Evolutionary conservation across 2,888 invertebrate genomes (phyloP).

Genomic region (Candidula unifasciata): DNA sequence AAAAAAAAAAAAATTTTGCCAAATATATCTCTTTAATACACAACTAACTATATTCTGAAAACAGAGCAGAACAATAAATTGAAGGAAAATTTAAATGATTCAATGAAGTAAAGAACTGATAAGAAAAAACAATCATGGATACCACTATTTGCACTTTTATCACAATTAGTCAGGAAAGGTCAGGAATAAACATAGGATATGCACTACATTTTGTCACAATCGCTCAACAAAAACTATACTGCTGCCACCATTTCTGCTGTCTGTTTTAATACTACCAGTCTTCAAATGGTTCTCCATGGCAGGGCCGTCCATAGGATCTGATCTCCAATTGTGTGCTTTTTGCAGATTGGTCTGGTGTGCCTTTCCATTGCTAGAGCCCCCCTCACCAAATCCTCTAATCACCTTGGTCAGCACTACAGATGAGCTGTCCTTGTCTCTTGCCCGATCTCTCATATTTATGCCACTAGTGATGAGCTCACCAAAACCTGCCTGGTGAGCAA

Average conservation of each 20-base stretch:
- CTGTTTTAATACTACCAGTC: neutral
- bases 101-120: neutral
- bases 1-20: neutral
- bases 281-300: neutral
- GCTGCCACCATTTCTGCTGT: neutral
- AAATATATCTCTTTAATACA: constrained; percentile 9
- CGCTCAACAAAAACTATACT: constrained; percentile 46
- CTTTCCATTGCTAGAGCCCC: constrained; percentile 17
- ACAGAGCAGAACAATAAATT: constrained; percentile 1
- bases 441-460: constrained; percentile 87
- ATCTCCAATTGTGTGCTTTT: neutral
- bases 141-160: constrained; percentile 39
- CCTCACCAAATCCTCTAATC: constrained; percentile 34
- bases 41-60: neutral
- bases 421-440: constrained; percentile 29
- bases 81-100: neutral
- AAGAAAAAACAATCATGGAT: neutral
- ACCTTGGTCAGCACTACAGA: constrained; percentile 67
- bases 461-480: constrained; percentile 97
- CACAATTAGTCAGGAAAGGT: constrained; percentile 34
- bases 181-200: neutral
- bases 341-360: neutral
- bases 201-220: constrained; percentile 30
- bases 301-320: constrained; percentile 4
- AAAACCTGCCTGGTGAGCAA: constrained; percentile 97